Evolutionary conservation across 1,140 invertebrate genomes (phyloP), one percentile per base, ranked within the genome.

Genomic region (Drosophila navojoa): DNA sequence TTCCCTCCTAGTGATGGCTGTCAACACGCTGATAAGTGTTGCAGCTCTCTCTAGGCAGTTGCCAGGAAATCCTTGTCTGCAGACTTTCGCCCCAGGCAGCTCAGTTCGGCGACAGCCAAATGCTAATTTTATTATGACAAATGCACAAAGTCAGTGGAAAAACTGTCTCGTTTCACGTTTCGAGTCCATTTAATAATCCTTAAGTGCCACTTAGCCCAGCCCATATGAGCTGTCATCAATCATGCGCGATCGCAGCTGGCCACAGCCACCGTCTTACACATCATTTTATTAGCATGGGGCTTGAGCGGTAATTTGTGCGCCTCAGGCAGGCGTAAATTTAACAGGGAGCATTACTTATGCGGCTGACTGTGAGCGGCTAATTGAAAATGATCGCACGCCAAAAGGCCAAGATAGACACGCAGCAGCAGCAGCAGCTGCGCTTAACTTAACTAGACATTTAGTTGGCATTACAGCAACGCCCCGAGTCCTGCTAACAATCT

Each of bases 41-140:
- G 32, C 57, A 58, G 35, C 35, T 47, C 42, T 16, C 35, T 47
- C 42, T 16, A 54, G 25, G 61, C 60, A 5, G 15, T 53, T 50
- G 25, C 19, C 49, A 15, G 49, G 9, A 47, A 49, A 38, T 64
- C 55, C 64, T 35, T 22, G 53, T 59, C 49, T 66, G 25, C 32
- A 32, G 32, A 32, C 32, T 11, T 29, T 40, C 45, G 42, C 22
- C 38, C 15, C 35, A 22, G 16, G 13, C 57, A 62, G 22, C 42
- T 61, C 64, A 44, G 42, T 25, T 25, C 52, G 6, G 7, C 47
- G 68, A 38, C 76, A 79, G 67, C 76, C 67, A 78, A 85, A 86
- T 77, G 75, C 71, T 86, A 76, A 78, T 85, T 85, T 81, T 76
- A 85, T 85, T 85, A 86, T 85, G 81, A 86, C 81, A 86, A 86